phyloP scores from a whole-genome alignment of 2,888 invertebrate species.

The Megastigmus dorsalis region DNA sequence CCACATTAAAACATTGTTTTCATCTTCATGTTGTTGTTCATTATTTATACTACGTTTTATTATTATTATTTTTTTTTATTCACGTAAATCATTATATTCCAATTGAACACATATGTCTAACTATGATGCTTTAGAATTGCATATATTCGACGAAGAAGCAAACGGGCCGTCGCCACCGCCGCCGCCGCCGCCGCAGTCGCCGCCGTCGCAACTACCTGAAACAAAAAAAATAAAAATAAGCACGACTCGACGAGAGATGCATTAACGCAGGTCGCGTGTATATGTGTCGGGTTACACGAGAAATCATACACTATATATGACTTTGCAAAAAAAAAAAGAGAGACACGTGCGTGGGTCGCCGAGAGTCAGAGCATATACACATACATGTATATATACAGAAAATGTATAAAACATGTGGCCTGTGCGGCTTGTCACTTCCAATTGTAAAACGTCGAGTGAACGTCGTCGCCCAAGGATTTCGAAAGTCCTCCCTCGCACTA shows the following conservation, averaged over 20 bases:
- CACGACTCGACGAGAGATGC: neutral
- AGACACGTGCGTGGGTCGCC: conserved; percentile 33
- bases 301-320: neutral
- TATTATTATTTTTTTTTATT: too few relatives aligned
- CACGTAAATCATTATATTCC: too few relatives aligned
- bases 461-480: conserved; percentile 14
- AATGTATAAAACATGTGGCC: neutral
- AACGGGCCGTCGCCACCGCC: conserved; percentile 4
- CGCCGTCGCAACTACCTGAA: neutral
- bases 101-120: neutral
- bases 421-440: neutral
- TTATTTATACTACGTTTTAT: too few relatives aligned
- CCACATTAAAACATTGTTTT: too few relatives aligned
- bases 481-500: conserved; percentile 25
- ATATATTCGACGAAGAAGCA: neutral
- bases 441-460: neutral
- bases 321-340: too few relatives aligned
- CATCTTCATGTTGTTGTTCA: too few relatives aligned
- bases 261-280: neutral
- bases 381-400: neutral
- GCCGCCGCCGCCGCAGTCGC: neutral
- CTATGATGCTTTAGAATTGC: conserved; percentile 6
- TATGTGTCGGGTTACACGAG: neutral
- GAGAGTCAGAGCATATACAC: neutral
- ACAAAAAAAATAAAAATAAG: too few relatives aligned